phyloP scores from a whole-genome alignment of 2,888 invertebrate genomes.

The Carabus problematicus region DNA sequence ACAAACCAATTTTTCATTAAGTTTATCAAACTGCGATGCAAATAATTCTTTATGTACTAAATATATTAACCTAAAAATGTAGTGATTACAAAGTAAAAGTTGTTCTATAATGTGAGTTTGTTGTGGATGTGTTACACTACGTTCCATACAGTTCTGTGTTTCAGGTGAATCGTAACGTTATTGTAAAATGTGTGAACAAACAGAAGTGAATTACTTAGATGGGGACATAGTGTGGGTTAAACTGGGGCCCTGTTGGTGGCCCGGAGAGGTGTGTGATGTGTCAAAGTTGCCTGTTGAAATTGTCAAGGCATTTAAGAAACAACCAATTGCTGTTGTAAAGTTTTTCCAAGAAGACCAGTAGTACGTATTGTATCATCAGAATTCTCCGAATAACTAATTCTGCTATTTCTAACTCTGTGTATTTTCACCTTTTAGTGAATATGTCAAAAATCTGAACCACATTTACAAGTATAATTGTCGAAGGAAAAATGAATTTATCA shows the following conservation, averaged over 20 bases:
- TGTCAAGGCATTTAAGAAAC: slow-evolving; percentile 69
- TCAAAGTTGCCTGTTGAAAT: slow-evolving; percentile 73
- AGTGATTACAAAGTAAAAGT: slow-evolving; percentile 19
- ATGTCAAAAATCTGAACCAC: slow-evolving; percentile 72
- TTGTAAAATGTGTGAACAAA: slow-evolving; percentile 72
- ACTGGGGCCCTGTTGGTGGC: slow-evolving; percentile 84
- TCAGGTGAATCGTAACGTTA: slow-evolving; percentile 37
- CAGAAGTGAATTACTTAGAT: slow-evolving; percentile 70
- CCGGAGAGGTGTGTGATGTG: slow-evolving; percentile 74
- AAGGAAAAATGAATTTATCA: slow-evolving; percentile 81
- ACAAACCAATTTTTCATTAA: slow-evolving; percentile 37
- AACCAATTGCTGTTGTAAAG: slow-evolving; percentile 81
- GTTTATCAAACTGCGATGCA: slow-evolving; percentile 37
- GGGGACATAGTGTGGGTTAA: slow-evolving; percentile 89
- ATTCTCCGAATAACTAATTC: no score
- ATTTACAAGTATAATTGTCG: slow-evolving; percentile 81
- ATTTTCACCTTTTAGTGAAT: slow-evolving; percentile 73
- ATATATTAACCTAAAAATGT: slow-evolving; percentile 32
- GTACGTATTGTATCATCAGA: slow-evolving; percentile 67
- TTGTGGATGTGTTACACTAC: slow-evolving; percentile 25
- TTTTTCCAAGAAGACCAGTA: slow-evolving; percentile 85
- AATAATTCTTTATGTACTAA: slow-evolving; percentile 26
- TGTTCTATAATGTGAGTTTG: slow-evolving; percentile 36
- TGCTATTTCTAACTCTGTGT: slow-evolving; percentile 11
- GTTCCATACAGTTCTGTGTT: slow-evolving; percentile 19